Evolutionary conservation across 2,797 vertebrate species (phyloP).

Genomic region (Orestias chungarensis): DNA sequence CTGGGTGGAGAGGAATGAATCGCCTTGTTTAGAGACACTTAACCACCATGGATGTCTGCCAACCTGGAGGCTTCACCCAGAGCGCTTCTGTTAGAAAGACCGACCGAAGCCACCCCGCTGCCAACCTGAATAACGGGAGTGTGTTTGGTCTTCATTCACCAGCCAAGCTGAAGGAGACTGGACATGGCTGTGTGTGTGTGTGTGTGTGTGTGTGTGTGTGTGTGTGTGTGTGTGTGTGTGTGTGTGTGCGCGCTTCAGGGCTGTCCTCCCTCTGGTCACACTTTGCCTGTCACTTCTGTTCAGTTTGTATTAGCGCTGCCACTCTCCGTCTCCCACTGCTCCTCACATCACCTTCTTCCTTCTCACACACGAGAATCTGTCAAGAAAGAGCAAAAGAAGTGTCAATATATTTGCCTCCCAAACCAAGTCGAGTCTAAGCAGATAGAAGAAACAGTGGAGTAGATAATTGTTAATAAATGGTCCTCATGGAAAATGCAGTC

Average conservation of each 20-base stretch:
- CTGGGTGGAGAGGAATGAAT: constrained; percentile 24
- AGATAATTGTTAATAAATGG: too few species aligned
- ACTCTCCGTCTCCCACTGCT: constrained; percentile 50
- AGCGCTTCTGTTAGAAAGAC: constrained; percentile 35
- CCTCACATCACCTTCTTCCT: constrained; percentile 50
- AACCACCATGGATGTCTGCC: constrained; percentile 42
- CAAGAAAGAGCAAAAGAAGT: constrained; percentile 38
- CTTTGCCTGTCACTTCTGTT: constrained; percentile 66
- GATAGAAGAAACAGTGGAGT: constrained; percentile 14
- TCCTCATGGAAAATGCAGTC: too few species aligned
- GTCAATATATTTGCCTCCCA: constrained; percentile 21
- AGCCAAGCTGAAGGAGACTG: constrained; percentile 33
- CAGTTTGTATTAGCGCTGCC: constrained; percentile 60
- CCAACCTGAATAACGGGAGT: constrained; percentile 47
- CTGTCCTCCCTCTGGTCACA: constrained; percentile 61
- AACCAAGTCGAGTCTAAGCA: constrained; percentile 13
- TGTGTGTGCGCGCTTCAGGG: constrained; percentile 27
- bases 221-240: too few species aligned
- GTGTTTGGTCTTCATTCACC: constrained; percentile 29
- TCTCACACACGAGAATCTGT: constrained; percentile 32
- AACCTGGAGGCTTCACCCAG: constrained; percentile 31
- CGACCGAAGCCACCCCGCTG: constrained; percentile 46
- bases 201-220: too few species aligned
- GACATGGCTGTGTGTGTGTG: constrained; percentile 15
- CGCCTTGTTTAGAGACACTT: constrained; percentile 42